These are phyloP conservation scores for Hirtodrosophila histrioides DNA, from an alignment of 2,888 invertebrate genomes.

Conservation along the genomic window DNA sequence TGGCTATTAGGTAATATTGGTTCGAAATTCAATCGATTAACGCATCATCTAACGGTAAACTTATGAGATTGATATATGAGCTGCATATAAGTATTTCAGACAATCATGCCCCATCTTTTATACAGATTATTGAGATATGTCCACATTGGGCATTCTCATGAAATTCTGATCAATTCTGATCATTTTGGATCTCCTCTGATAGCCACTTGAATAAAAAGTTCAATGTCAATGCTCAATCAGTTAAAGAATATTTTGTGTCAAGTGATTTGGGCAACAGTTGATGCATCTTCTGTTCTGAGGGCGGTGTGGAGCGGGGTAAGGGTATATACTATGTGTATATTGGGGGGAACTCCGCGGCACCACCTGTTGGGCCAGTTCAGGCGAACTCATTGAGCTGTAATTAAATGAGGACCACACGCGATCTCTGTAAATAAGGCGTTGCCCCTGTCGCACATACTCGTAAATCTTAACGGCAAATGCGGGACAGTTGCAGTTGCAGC, in stretches of 20 bases:
- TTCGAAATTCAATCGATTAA: constrained; percentile 50
- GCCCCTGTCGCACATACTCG: constrained; percentile 53
- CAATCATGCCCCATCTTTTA: constrained; percentile 20
- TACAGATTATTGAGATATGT: constrained; percentile 61
- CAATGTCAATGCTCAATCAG: constrained; percentile 70
- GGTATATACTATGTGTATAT: constrained; percentile 6
- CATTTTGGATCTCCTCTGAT: constrained; percentile 35
- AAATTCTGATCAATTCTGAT: constrained; percentile 41
- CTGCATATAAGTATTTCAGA: constrained; percentile 36
- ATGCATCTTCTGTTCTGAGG: constrained; percentile 37
- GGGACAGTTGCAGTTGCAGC: constrained; percentile 23
- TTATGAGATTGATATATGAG: constrained; percentile 67
- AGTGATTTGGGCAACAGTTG: constrained; percentile 51
- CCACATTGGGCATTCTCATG: constrained; percentile 42
- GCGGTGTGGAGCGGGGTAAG: constrained; percentile 3
- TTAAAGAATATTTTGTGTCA: constrained; percentile 61
- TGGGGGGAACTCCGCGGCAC: constrained; percentile 34
- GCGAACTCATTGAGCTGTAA: constrained; percentile 76
- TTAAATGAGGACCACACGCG: constrained; percentile 70
- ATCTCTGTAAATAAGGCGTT: constrained; percentile 42
- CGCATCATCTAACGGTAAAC: constrained; percentile 71
- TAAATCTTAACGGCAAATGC: constrained; percentile 66
- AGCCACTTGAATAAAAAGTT: constrained; percentile 56
- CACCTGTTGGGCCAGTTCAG: constrained; percentile 73
- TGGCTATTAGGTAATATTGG: constrained; percentile 56